Evolutionary conservation across 1,140 invertebrate species (phyloP), one percentile per base, ranked within the genome.

Genomic region (Drosophila tristis): DNA sequence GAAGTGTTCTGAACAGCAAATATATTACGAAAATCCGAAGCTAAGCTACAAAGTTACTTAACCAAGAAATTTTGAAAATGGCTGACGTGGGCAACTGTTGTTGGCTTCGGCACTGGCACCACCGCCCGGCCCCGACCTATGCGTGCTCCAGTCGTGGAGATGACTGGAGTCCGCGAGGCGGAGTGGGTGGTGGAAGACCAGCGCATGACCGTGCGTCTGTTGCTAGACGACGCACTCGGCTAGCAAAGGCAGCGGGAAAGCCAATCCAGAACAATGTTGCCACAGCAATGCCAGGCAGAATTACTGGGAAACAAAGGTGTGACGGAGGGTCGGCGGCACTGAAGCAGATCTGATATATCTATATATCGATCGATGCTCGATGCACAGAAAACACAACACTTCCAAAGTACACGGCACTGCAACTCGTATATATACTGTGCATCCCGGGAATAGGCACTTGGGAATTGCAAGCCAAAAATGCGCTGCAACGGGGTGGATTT

Each of bases 1-100:
- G 91, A 92, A 92, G 91, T 92, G 91, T 92, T 91, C 91, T 92
- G 91, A 92, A 92, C 91, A 92, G 90, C 81, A 91, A 91, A 91
- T 89, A 77, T 91, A 81, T 91, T 90, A 91, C 81, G 81, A 89
- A 91, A 91, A 91, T 91, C 91, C 91, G 91, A 91, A 91, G 91
- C 91, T 91, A 91, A 91, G 90, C 90, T 91, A 91, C 90, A 79
- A 91, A 91, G 91, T 91, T 91, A 91, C 90, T 91, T 91, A 91
- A 91, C 90, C 89, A 91, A 91, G 87, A 91, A 91, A 91, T 91
- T 91, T 91, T 91, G 90, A 91, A 89, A 91, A 90, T 86, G 90
- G 85, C 87, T 82, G 87, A 91, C 87, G 79, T 79, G 90, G 90
- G 80, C 87, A 90, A 90, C 81, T 84, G 87, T 86, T 75, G 87